Evolutionary conservation across 2,797 vertebrate species (phyloP).

Genomic region (Coranthus polyacanthus): DNA sequence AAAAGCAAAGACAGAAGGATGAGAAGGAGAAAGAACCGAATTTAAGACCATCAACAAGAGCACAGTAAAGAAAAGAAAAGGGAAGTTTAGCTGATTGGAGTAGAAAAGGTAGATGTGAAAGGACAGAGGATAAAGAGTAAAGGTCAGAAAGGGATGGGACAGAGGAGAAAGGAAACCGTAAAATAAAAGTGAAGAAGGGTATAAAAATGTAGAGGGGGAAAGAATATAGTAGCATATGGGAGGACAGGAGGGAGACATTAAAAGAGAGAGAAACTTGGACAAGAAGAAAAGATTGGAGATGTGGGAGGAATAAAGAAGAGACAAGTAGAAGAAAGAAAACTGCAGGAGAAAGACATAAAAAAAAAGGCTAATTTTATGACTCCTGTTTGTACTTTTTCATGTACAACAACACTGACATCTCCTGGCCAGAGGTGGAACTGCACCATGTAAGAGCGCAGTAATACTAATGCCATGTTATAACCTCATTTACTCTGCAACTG

Average conservation of each 20-base stretch:
- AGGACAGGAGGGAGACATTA: constrained; percentile 3
- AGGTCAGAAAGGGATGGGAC: background rate
- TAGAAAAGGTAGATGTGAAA: background rate
- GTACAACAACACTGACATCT: constrained; percentile 67
- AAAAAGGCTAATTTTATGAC: background rate
- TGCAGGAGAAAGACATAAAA: background rate
- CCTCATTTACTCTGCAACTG: background rate
- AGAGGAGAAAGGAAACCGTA: no score
- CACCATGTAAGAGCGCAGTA: background rate
- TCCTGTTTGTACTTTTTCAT: background rate
- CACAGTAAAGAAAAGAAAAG: background rate
- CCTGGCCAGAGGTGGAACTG: constrained; percentile 45
- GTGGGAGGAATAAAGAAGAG: background rate
- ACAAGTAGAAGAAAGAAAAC: background rate
- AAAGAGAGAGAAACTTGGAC: background rate
- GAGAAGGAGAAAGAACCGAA: background rate
- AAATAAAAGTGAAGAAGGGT: background rate
- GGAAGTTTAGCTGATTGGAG: background rate
- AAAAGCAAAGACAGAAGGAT: background rate
- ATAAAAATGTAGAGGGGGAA: background rate
- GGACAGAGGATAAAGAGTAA: background rate
- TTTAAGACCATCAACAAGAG: background rate
- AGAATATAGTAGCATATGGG: constrained; percentile 16
- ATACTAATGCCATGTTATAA: no score
- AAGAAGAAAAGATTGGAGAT: background rate